A percentile compares a stretch with the other conserved stretches of the same genome.
phyloP scores from a whole-genome alignment of 1,140 invertebrate genomes.

The Saccostrea echinata region DNA sequence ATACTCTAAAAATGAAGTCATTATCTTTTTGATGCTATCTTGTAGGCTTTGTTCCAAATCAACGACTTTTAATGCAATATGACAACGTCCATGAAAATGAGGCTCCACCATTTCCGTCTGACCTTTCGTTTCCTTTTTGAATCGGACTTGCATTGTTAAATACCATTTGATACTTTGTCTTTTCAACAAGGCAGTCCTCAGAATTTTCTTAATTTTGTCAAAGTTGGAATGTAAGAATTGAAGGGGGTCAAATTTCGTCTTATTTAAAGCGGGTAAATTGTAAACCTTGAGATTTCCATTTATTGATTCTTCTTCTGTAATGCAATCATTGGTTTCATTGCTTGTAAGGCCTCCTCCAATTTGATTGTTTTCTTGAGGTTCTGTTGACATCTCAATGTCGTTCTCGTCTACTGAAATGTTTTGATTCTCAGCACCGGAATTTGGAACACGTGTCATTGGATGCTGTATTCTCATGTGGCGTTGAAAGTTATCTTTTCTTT shows the following conservation, averaged over 20 bases:
- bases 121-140: neutral
- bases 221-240: too few species aligned
- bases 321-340: too few species aligned
- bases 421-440: too few species aligned
- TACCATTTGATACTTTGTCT: constrained; percentile 9
- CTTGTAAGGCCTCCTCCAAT: too few species aligned
- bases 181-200: neutral
- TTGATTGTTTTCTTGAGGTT: too few species aligned
- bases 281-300: neutral
- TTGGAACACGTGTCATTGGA: too few species aligned
- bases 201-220: neutral
- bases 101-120: constrained; percentile 1
- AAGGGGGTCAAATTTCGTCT: neutral
- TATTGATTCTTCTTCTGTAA: neutral
- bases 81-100: constrained; percentile 45
- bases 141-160: constrained; percentile 20
- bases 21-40: constrained; percentile 41
- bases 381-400: too few species aligned
- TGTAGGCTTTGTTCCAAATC: constrained; percentile 24
- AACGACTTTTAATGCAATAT: constrained; percentile 40
- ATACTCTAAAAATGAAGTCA: constrained; percentile 48
- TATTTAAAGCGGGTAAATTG: neutral
- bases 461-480: neutral
- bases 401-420: too few species aligned
- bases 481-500: neutral